Conservation (phyloP, 2,113 vertebrate species). For the Sterna hirundo region DNA sequence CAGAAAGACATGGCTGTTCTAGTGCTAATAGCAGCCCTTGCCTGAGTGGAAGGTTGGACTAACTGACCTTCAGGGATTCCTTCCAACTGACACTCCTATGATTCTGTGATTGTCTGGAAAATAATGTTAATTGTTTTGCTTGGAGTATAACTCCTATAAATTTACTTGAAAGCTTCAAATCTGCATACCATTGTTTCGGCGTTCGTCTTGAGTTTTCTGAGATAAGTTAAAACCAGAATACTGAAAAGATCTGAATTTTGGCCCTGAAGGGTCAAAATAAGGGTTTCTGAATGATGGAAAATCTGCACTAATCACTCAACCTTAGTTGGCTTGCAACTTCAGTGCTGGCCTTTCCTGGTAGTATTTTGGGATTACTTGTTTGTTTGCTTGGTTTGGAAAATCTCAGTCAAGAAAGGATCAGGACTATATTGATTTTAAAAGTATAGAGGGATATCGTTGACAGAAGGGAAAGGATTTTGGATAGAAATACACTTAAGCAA, state of each 20-base stretch:
- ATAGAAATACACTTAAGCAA: background rate
- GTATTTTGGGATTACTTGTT: background rate
- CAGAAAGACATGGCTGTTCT: background rate
- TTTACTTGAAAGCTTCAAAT: background rate
- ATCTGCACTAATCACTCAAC: background rate
- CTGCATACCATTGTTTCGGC: fast-evolving
- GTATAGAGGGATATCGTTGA: background rate
- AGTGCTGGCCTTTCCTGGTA: background rate
- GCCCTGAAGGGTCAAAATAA: background rate
- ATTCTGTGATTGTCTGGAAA: background rate
- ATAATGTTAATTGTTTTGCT: background rate
- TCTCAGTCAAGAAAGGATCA: background rate
- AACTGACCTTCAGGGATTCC: background rate
- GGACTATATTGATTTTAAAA: background rate
- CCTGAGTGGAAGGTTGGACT: background rate
- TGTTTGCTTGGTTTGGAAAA: background rate
- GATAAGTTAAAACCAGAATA: background rate
- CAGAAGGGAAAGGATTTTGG: background rate
- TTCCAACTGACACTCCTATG: background rate
- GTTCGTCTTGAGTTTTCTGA: background rate
- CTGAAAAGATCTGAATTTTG: background rate
- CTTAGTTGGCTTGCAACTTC: background rate
- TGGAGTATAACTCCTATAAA: background rate
- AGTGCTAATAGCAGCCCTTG: background rate
- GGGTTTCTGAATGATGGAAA: background rate